These are phyloP conservation scores for Origma solitaria DNA, from an alignment of 2,113 vertebrate genomes.

Conservation along the genomic window DNA sequence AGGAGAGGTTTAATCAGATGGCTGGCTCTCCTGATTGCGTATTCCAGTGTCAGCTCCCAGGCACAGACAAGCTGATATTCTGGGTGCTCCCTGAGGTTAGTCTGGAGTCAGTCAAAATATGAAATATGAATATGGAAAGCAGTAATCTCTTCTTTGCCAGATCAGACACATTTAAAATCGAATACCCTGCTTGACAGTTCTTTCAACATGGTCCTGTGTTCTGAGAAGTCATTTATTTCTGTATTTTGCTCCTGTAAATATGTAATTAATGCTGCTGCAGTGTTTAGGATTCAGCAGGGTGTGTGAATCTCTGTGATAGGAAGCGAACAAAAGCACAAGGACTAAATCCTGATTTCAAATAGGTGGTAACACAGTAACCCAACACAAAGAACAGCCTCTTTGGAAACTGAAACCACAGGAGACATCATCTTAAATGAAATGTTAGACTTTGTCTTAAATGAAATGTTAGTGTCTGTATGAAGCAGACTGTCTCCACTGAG, in stretches of 20 bases:
- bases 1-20: neutral
- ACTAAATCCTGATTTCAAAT: neutral
- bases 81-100: neutral
- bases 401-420: neutral
- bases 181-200: neutral
- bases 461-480: neutral
- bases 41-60: neutral
- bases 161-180: neutral
- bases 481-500: neutral
- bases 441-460: neutral
- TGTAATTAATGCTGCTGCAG: neutral
- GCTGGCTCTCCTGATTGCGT: neutral
- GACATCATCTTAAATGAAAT: neutral
- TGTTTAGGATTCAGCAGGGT: neutral
- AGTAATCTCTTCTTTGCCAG: neutral
- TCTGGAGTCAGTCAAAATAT: neutral
- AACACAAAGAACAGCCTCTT: neutral
- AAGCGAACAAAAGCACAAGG: neutral
- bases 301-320: neutral
- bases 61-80: neutral
- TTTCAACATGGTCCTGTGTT: neutral
- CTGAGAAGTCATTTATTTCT: neutral
- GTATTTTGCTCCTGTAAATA: neutral
- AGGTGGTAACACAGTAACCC: neutral
- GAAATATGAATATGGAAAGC: neutral